Evolutionary conservation across 2,888 invertebrate genomes (phyloP).

Genomic region (Eupithecia inturbata): DNA sequence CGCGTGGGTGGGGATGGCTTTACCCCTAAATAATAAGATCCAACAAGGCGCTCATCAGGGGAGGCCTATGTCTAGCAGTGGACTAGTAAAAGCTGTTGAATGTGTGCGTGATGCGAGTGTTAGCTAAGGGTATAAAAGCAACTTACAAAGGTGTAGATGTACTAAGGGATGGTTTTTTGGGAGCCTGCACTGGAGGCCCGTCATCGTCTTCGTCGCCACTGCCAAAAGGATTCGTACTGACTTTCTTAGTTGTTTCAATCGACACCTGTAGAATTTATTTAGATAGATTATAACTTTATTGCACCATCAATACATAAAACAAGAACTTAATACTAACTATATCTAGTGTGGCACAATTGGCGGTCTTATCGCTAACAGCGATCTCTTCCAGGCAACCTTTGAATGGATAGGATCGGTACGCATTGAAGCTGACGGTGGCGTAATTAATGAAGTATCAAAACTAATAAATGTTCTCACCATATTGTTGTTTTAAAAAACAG

Average conservation of each 20-base stretch:
- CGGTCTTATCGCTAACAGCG: no score
- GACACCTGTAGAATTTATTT: conserved; percentile 31
- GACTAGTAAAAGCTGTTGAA: background rate
- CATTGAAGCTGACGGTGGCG: no score
- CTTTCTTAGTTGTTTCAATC: conserved; percentile 58
- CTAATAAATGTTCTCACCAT: no score
- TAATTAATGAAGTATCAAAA: no score
- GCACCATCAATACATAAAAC: no score
- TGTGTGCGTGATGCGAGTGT: background rate
- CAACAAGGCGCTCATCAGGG: background rate
- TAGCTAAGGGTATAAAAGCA: background rate
- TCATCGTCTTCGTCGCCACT: conserved; percentile 86
- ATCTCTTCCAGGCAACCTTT: no score
- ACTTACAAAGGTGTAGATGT: conserved; percentile 66
- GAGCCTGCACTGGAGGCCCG: conserved; percentile 63
- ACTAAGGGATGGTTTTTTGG: conserved; percentile 53
- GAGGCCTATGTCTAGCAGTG: background rate
- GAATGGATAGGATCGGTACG: no score
- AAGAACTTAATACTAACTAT: no score
- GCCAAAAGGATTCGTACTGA: conserved; percentile 88
- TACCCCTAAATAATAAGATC: background rate
- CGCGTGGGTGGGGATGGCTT: background rate
- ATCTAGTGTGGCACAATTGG: no score
- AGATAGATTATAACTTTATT: no score
- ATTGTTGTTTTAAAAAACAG: no score